A percentile compares a stretch with the other conserved stretches of the same genome.
phyloP scores from a whole-genome alignment of 2,113 vertebrate species.

The Cavia porcellus region DNA sequence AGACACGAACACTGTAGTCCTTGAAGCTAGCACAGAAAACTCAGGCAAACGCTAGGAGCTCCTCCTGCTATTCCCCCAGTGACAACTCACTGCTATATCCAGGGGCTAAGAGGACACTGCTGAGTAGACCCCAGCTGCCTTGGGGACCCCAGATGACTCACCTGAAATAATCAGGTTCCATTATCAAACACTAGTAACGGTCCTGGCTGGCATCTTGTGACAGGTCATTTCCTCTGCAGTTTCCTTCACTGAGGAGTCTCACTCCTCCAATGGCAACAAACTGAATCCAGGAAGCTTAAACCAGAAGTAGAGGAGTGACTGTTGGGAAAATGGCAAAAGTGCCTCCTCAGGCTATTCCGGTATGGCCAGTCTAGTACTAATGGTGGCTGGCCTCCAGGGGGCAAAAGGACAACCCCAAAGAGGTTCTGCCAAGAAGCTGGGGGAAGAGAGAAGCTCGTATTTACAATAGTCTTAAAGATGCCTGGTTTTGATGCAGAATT shows the following conservation, averaged over 20 bases:
- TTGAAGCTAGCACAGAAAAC: constrained; percentile 64
- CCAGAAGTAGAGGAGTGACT: not conserved
- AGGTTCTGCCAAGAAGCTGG: not conserved
- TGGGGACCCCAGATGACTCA: constrained; percentile 59
- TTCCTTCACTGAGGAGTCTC: constrained; percentile 36
- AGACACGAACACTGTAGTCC: constrained; percentile 64
- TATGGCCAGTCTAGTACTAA: not conserved
- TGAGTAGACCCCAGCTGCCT: not conserved
- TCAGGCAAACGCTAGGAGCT: constrained; percentile 50
- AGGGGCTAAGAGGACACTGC: constrained; percentile 29
- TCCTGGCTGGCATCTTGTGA: not conserved
- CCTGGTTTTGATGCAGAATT: not conserved
- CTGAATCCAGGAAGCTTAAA: not conserved
- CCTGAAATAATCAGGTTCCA: constrained; percentile 66
- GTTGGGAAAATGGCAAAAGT: not conserved
- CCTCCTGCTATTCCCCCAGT: constrained; percentile 73
- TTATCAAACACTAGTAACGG: not conserved
- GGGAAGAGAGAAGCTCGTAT: not conserved
- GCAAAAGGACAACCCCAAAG: constrained; percentile 65
- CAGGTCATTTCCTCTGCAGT: constrained; percentile 58
- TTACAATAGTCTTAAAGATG: constrained; percentile 17
- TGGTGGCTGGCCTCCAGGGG: constrained; percentile 58
- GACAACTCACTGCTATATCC: constrained; percentile 61
- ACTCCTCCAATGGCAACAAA: constrained; percentile 32
- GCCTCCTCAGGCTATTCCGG: constrained; percentile 15